phyloP scores from a whole-genome alignment of 37 sponge, comb jelly and placozoan species.

The Dysidea cf. avara region DNA sequence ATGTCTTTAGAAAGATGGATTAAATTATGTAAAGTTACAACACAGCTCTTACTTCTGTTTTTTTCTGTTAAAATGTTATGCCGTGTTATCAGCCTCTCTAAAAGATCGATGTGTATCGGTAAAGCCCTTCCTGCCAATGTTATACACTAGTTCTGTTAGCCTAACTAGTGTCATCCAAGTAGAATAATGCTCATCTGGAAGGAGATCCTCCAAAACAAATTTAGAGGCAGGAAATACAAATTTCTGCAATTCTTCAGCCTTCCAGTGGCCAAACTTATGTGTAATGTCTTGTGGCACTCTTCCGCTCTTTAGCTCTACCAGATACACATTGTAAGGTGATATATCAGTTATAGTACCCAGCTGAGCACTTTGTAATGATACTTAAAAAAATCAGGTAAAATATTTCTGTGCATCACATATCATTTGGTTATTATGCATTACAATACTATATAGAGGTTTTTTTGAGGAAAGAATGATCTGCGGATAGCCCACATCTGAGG shows the following conservation, averaged over 20 bases:
- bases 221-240: conserved; percentile 2
- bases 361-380: too few species aligned
- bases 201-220: not conserved
- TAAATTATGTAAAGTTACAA: not conserved
- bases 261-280: not conserved
- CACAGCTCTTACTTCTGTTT: not conserved
- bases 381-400: too few species aligned
- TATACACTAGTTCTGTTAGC: conserved; percentile 34
- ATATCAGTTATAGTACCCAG: too few species aligned
- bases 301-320: conserved; percentile 7
- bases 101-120: not conserved
- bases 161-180: conserved; percentile 3
- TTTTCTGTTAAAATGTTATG: conserved; percentile 2
- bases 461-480: too few species aligned
- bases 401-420: too few species aligned
- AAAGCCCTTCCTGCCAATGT: conserved; percentile 22
- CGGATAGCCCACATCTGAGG: too few species aligned
- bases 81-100: not conserved
- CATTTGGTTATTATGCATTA: too few species aligned
- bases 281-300: not conserved
- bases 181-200: conserved; percentile 1
- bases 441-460: too few species aligned
- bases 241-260: conserved; percentile 3
- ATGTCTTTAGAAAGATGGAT: conserved; percentile 1
- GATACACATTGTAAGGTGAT: too few species aligned